Evolutionary conservation across 2,888 invertebrate genomes (phyloP), one percentile per base, ranked within the genome.

Genomic region (Eulithis testata): DNA sequence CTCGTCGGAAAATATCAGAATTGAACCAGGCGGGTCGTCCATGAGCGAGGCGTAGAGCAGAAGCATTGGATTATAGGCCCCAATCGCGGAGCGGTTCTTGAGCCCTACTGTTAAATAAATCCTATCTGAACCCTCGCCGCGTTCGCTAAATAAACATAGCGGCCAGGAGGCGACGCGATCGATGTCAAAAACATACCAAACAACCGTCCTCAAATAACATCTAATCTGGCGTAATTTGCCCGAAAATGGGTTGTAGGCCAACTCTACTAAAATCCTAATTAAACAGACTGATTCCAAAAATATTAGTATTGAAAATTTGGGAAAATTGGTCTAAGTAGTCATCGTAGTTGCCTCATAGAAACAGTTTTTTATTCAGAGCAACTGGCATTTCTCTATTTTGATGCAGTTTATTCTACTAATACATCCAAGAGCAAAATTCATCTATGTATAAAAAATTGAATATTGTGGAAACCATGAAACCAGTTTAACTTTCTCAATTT

Each of bases 31-130:
- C 53, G 31, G 44, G 51, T 51, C 31, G 31, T 3, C 14, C 12
- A 37, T 21, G 49, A 50, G 36, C 37, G 37, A 9, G 44, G 65
- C 66, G 63, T 64, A 69, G 69, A 70, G 75, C 76, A 63, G 27
- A 53, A 53, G 57, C 75, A 73, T 65, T 66, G 79, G 84, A 87
- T 87, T 86, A 87, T 73, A 71, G 73, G 75, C 78, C 73, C 79
- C 80, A 84, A 88, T 86, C 83, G 43, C 44, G 53, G 84, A 82
- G 76, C 80, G 76, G 76, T 81, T 77, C 77, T 85, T 82, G 77
- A 83, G 83, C 83, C 78, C 71, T 80, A 78, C 82, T 82, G 79
- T 79, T 79, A 82, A 84, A 87, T 88, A 88, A 90, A 88, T 87
- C 83, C 82, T 73, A 83, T 83, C 82, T 79, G 77, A 83, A 85